Evolutionary conservation across 1,140 invertebrate genomes (phyloP), one percentile per base, ranked within the genome.

Genomic region (Pseudoatta argentina): DNA sequence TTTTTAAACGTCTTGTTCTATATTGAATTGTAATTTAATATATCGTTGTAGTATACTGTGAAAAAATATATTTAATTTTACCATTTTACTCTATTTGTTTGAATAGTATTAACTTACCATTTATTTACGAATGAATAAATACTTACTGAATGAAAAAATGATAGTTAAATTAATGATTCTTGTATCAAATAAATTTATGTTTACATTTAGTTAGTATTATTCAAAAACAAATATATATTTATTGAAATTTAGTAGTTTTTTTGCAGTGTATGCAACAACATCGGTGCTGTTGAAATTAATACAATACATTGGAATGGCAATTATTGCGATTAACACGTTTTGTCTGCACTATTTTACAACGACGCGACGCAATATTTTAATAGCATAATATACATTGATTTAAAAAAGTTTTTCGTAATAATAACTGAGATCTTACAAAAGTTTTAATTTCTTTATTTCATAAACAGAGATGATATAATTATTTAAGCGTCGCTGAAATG

Each of bases 401-500:
- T 14, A 16, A 3, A 0, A 0, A 44, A 44, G 10, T 44, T 75
- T 30, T 16, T n/a, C 3, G 16, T 44, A 48, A 64, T 64, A 48
- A 10, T 0, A 63, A 27, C 2, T 63, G 57, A 63, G 59, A 63
- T 77, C 24, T 63, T 1, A 27, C 0, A 51, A 1, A 66, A 27
- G 44, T 4, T 66, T 51, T 77, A 61, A 76, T 63, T 21, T 10
- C 1, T 77, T 77, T 14, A 30, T 78, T 48, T 78, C 7, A 51
- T 48, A 48, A 77, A 64, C 4, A 16, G 21, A 71, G 12, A 59
- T 12, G 14, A 39, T 39, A 39, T 39, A 6, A 39, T 39, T 53
- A 67, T 21, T 14, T 66, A 39, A 39, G 14, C n/a, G 5, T 18
- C 18, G 18, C 18, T 7, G 16, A 27, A 18, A 83, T 83, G 24